Conservation (phyloP, 1,140 invertebrate genomes). For the Pomacea maculata region DNA sequence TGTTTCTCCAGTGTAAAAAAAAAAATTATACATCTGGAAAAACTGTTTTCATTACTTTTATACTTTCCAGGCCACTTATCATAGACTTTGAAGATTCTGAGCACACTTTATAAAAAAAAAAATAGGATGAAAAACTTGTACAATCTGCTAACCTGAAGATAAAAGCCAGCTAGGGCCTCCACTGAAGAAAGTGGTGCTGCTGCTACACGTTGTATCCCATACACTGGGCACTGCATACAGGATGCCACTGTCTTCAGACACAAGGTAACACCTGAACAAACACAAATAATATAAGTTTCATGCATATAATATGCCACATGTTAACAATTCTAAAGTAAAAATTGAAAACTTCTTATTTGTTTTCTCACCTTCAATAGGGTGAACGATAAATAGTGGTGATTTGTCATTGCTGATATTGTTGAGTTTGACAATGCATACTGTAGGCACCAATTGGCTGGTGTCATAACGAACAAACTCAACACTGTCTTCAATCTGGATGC, state of each 20-base stretch:
- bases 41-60: too few species aligned
- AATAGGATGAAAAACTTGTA: not conserved
- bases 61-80: too few species aligned
- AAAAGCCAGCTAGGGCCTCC: constrained; percentile 79
- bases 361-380: constrained; percentile 89
- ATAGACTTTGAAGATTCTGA: not conserved
- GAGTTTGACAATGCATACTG: constrained; percentile 64
- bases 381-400: constrained; percentile 78
- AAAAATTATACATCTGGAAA: too few species aligned
- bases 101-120: not conserved
- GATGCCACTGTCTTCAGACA: constrained; percentile 37
- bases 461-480: constrained; percentile 37
- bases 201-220: constrained; percentile 87
- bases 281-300: not conserved
- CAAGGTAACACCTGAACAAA: constrained; percentile 35
- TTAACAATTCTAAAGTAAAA: constrained; percentile 1
- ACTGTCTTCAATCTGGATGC: constrained; percentile 18
- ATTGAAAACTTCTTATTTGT: not conserved
- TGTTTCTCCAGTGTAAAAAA: too few species aligned
- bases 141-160: constrained; percentile 71
- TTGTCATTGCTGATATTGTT: constrained; percentile 63
- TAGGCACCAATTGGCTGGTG: constrained; percentile 67
- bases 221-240: constrained; percentile 80
- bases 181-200: constrained; percentile 79
- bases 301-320: not conserved